phyloP scores from a whole-genome alignment of 2,113 vertebrate genomes.

The Epinephelus fuscoguttatus region DNA sequence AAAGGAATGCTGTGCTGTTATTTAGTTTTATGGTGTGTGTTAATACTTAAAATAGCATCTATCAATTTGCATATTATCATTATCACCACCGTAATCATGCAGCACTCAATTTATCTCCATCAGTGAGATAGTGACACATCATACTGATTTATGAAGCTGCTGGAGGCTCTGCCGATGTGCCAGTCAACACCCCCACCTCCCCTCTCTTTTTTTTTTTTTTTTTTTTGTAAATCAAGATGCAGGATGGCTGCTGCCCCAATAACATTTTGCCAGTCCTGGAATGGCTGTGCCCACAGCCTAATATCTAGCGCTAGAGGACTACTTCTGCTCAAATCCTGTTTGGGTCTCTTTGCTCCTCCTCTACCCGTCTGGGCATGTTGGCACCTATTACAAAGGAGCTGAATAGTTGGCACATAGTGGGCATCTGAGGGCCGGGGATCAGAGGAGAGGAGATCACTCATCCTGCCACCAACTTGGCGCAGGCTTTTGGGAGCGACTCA shows the following conservation, averaged over 20 bases:
- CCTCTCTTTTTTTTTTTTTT: too few relatives aligned
- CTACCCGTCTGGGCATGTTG: constrained; percentile 77
- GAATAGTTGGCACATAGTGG: constrained; percentile 77
- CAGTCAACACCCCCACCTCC: neutral
- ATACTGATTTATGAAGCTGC: constrained; percentile 9
- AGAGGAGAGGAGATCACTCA: constrained; percentile 78
- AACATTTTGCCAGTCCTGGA: constrained; percentile 48
- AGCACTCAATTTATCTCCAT: constrained; percentile 11
- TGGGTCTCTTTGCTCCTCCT: constrained; percentile 72
- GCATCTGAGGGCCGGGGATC: constrained; percentile 74
- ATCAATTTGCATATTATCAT: neutral
- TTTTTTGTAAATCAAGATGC: constrained; percentile 12
- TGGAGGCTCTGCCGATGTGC: constrained; percentile 11
- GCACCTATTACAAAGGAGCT: constrained; percentile 79
- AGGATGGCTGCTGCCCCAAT: constrained; percentile 37
- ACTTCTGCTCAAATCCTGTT: constrained; percentile 61
- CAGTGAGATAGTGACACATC: neutral
- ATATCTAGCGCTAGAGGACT: constrained; percentile 50
- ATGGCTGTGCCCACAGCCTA: constrained; percentile 35
- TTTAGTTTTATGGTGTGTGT: neutral
- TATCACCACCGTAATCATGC: neutral
- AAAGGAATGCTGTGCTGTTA: neutral
- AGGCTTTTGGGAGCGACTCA: constrained; percentile 66
- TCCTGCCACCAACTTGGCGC: constrained; percentile 75
- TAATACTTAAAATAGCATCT: neutral